Percentiles rank a stretch among this genome's conserved stretches.
Evolutionary conservation across 2,797 vertebrate genomes (phyloP).

Genomic region (Aphelocoma californica): DNA sequence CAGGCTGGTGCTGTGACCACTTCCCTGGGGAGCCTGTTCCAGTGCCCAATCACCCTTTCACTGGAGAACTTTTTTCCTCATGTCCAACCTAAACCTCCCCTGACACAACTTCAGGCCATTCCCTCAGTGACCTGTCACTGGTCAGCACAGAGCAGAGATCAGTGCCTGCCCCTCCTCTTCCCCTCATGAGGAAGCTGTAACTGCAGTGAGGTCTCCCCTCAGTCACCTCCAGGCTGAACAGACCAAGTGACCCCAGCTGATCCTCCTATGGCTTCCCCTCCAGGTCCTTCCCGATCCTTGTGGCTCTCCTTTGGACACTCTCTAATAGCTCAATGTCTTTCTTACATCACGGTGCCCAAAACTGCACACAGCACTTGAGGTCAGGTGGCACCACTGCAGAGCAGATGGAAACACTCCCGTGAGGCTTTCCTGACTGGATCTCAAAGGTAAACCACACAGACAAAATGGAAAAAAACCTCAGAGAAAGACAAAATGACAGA

Average conservation of each 20-base stretch:
- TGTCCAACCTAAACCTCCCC: neutral
- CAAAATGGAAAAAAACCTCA: neutral
- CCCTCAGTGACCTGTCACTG: too few species aligned
- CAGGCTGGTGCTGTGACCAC: too few species aligned
- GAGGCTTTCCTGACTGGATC: neutral
- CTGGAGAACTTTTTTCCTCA: neutral
- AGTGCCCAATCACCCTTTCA: accelerated
- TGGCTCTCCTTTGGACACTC: neutral
- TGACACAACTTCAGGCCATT: neutral
- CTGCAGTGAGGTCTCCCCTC: neutral
- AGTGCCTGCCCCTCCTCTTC: neutral
- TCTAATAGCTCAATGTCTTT: neutral
- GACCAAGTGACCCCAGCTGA: neutral
- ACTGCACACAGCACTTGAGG: neutral
- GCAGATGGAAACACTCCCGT: accelerated
- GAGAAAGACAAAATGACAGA: neutral
- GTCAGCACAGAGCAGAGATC: neutral
- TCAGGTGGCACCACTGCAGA: accelerated
- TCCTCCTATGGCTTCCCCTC: neutral
- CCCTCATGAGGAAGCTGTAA: accelerated
- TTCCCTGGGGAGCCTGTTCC: neutral
- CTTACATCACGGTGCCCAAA: accelerated
- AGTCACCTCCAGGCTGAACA: neutral
- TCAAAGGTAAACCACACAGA: neutral
- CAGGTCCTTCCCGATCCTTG: neutral